Conservation (phyloP, 2,888 invertebrate genomes). For the Netelia fuscicornis region DNA sequence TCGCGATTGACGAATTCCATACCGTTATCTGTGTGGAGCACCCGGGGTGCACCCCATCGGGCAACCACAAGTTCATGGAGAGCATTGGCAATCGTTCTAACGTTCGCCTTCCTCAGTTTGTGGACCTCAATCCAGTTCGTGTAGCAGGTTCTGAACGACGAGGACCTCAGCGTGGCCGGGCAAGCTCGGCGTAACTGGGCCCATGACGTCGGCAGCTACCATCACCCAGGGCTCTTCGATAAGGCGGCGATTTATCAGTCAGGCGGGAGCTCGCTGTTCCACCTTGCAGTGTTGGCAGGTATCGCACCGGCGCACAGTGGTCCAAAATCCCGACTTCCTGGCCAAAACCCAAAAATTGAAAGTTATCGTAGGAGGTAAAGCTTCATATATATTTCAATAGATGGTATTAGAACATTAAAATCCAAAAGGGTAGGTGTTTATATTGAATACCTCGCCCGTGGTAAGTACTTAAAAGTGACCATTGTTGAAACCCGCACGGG, state of each 20-base stretch:
- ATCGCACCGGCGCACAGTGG: background rate
- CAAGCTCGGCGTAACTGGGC: background rate
- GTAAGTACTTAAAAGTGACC: no score
- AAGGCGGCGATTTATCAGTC: slow-evolving; percentile 5
- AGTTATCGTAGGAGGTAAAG: no score
- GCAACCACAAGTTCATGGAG: slow-evolving; percentile 50
- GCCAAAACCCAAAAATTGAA: no score
- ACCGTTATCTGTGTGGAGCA: slow-evolving; percentile 42
- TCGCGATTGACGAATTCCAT: slow-evolving; percentile 43
- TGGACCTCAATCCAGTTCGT: slow-evolving; percentile 66
- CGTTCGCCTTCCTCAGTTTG: slow-evolving; percentile 64
- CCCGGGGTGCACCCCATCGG: slow-evolving; percentile 39
- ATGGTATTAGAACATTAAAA: no score
- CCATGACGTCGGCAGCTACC: slow-evolving; percentile 22
- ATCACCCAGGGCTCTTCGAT: slow-evolving; percentile 30
- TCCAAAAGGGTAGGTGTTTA: no score
- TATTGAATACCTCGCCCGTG: no score
- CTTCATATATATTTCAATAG: no score
- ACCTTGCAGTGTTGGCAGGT: slow-evolving; percentile 24
- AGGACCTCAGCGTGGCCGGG: slow-evolving; percentile 4
- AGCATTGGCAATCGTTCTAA: slow-evolving; percentile 27
- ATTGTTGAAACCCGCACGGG: no score
- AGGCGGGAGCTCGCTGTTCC: slow-evolving; percentile 4
- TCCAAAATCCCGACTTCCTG: no score
- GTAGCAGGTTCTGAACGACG: slow-evolving; percentile 36